Evolutionary conservation across 92 coral and sea anemone genomes (phyloP).

Genomic region (Porites cylindrica): DNA sequence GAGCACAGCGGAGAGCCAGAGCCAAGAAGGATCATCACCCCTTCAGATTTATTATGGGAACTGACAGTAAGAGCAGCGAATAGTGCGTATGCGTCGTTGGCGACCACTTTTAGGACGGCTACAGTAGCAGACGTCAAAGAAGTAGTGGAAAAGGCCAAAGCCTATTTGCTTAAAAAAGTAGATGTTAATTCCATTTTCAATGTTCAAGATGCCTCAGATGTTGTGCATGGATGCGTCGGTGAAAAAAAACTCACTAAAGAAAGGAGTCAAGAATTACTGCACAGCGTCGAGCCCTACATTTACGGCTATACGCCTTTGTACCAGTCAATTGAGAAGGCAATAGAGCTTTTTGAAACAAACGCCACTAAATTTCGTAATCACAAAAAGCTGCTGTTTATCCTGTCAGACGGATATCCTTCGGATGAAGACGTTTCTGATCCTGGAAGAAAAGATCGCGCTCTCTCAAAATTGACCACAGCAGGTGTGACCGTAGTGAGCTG

Average conservation of each 20-base stretch:
- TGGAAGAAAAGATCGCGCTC: neutral
- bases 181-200: neutral
- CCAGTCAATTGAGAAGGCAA: conserved; percentile 22
- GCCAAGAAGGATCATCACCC: no score
- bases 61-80: no score
- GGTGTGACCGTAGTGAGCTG: conserved; percentile 64
- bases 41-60: no score
- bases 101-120: no score
- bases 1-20: no score
- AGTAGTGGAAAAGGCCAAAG: conserved; percentile 32
- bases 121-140: no score
- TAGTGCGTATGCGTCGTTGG: no score
- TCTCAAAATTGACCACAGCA: neutral
- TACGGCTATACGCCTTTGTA: conserved; percentile 66
- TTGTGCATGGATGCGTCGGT: conserved; percentile 52
- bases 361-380: neutral
- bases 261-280: conserved; percentile 50
- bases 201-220: neutral
- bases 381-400: conserved; percentile 47
- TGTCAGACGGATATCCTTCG: conserved; percentile 65
- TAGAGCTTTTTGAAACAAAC: conserved; percentile 19
- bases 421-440: conserved; percentile 33
- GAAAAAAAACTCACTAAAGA: conserved; percentile 49
- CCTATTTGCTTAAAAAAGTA: no score
- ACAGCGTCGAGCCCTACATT: conserved; percentile 55